A percentile compares a stretch with the other conserved stretches of the same genome.
Conservation (phyloP, 2,113 vertebrate genomes). For the Crocuta crocuta region DNA sequence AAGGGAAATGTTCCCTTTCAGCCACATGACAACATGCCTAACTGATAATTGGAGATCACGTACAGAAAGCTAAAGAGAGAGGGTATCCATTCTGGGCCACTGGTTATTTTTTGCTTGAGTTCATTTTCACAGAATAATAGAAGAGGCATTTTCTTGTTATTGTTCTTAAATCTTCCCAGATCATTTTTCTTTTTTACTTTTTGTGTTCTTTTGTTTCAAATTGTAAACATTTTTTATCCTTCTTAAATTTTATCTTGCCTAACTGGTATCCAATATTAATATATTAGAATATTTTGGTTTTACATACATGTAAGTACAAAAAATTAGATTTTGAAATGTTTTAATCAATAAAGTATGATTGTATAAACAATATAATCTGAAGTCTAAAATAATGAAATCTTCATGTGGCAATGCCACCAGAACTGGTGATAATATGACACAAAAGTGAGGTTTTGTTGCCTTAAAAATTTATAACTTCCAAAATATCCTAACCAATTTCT, state of each 20-base stretch:
- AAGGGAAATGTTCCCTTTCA: neutral
- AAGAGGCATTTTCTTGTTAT: neutral
- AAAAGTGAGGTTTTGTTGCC: neutral
- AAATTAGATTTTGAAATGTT: neutral
- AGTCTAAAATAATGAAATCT: neutral
- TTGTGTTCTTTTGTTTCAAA: neutral
- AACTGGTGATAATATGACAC: neutral
- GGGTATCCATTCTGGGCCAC: neutral
- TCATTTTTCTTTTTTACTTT: neutral
- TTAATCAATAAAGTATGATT: neutral
- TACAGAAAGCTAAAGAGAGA: neutral
- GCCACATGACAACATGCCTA: neutral
- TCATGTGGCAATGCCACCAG: neutral
- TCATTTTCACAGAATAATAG: neutral
- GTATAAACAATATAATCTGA: neutral
- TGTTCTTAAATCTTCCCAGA: neutral
- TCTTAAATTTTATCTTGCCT: neutral
- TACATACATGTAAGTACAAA: neutral
- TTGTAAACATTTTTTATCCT: neutral
- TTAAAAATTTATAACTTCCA: constrained; percentile 7
- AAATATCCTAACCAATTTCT: constrained; percentile 12
- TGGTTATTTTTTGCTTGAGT: neutral
- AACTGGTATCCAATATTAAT: neutral
- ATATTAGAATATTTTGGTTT: neutral
- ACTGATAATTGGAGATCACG: neutral